A percentile compares a stretch with the other conserved stretches of the same genome.
These are phyloP conservation scores for Heliconius himera DNA, from an alignment of 1,140 invertebrate species.

Conservation along the genomic window DNA sequence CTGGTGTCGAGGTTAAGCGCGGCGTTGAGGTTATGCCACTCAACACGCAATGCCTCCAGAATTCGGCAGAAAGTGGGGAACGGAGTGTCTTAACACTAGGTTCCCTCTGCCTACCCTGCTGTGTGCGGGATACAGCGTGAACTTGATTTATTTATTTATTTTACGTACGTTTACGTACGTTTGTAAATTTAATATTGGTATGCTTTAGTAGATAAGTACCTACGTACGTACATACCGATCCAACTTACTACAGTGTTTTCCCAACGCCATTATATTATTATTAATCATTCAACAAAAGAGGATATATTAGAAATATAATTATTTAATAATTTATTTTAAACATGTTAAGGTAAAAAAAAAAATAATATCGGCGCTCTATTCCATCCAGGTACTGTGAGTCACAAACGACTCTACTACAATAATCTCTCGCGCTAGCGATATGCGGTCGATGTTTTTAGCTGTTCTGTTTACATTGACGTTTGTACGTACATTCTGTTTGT, in stretches of 20 bases:
- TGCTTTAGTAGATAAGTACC: background rate
- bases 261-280: background rate
- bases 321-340: background rate
- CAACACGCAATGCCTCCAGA: too few relatives aligned
- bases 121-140: too few relatives aligned
- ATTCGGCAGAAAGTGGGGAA: too few relatives aligned
- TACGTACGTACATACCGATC: background rate
- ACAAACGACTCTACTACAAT: slow-evolving; percentile 17
- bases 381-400: slow-evolving; percentile 29
- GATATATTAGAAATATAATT: slow-evolving; percentile 10
- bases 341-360: slow-evolving; percentile 19
- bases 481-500: background rate
- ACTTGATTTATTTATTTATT: too few relatives aligned
- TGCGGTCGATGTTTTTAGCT: slow-evolving; percentile 16
- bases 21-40: too few relatives aligned
- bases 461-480: slow-evolving; percentile 34
- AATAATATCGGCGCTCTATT: slow-evolving; percentile 29
- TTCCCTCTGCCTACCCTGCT: too few relatives aligned
- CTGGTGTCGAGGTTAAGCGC: too few relatives aligned
- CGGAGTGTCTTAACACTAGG: too few relatives aligned
- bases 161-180: too few relatives aligned
- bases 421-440: slow-evolving; percentile 23
- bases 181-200: too few relatives aligned
- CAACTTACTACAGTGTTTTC: background rate
- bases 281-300: too few relatives aligned